These are phyloP conservation scores for Littorina saxatilis DNA, from an alignment of 1,140 invertebrate genomes.

Conservation along the genomic window DNA sequence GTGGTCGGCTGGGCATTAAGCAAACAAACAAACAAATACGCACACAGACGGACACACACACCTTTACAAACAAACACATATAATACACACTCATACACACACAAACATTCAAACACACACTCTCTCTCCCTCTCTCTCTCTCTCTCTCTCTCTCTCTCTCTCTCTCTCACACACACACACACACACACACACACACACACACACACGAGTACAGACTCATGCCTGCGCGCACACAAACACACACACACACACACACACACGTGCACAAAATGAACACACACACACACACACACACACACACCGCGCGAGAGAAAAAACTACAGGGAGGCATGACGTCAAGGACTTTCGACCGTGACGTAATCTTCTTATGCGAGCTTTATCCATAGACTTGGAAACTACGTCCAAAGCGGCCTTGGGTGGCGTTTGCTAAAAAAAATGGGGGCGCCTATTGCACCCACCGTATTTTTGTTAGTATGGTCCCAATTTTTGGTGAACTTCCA, in stretches of 20 bases:
- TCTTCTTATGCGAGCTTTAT: too few relatives aligned
- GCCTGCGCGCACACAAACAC: background rate
- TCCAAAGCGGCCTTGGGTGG: too few relatives aligned
- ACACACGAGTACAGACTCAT: background rate
- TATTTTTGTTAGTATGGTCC: too few relatives aligned
- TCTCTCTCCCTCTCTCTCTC: background rate
- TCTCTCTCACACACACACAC: background rate
- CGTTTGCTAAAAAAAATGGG: too few relatives aligned
- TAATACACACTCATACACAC: background rate
- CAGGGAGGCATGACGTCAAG: too few relatives aligned
- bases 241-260: constrained; percentile 11
- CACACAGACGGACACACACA: background rate
- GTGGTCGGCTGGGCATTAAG: too few relatives aligned
- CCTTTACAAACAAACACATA: background rate
- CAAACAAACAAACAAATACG: background rate
- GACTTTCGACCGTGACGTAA: too few relatives aligned
- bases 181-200: background rate
- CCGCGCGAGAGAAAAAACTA: background rate
- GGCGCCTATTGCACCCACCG: too few relatives aligned
- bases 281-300: background rate
- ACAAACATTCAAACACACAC: background rate
- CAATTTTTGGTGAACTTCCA: too few relatives aligned
- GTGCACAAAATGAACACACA: background rate
- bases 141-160: background rate
- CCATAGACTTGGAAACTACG: too few relatives aligned